Evolutionary conservation across 2,888 invertebrate genomes (phyloP), one percentile per base, ranked within the genome.

Genomic region (Lasioglossum figueresi): DNA sequence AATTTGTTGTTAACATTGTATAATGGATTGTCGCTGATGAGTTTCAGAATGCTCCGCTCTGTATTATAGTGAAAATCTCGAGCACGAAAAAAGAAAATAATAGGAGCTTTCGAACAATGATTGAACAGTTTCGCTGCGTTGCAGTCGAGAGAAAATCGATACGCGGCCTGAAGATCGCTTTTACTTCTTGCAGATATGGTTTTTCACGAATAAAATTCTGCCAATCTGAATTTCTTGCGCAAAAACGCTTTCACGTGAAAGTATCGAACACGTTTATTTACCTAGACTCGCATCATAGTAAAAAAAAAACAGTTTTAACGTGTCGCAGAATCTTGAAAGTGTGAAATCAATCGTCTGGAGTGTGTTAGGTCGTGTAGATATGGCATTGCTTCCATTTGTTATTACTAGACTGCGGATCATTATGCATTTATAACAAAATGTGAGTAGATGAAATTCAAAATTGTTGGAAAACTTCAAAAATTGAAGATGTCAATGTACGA

Each of bases 11-110:
- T 70, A 70, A 70, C 37, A 12, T 70, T 40, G 12, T 5, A 37
- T 70, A 70, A 70, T 70, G 70, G 70, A 70, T 70, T 14, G 40
- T 70, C 4, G 70, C 70, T 40, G 70, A 40, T 40, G 37, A 40
- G 37, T 70, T 70, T n/a, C 23, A 40, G 70, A n/a, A 40, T n/a
- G 40, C 40, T 23, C 70, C 12, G 3, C 23, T 37, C n/a, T n/a
- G n/a, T 40, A 37, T 37, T 66, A 23, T 19, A 8, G 23, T 23
- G 66, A 34, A 66, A 66, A 66, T 66, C 34, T 34, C 34, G 34
- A 10, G 66, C 23, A 19, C 19, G n/a, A 34, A 34, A 16, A 31
- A 34, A 23, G 23, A 66, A 43, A 66, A 66, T 66, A 66, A 66
- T 23, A 63, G 31, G 23, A 3, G 66, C 66, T 34, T 66, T 31